Evolutionary conservation across 2,113 vertebrate genomes (phyloP).

Genomic region (Chrysochloris asiatica): DNA sequence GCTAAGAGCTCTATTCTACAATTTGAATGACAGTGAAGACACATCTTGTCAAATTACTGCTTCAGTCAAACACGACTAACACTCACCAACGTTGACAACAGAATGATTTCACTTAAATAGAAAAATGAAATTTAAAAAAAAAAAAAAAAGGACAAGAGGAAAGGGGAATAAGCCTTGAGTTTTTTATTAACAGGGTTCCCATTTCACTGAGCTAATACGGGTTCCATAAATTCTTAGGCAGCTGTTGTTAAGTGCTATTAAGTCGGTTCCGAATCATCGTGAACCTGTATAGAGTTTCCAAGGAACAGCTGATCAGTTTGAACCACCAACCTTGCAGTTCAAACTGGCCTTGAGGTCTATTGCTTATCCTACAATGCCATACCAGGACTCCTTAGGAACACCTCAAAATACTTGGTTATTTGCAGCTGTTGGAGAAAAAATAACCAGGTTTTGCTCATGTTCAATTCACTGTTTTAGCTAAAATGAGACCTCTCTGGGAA

Average conservation of each 20-base stretch:
- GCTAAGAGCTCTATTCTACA: background rate
- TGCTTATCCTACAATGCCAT: too few species aligned
- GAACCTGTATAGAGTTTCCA: too few species aligned
- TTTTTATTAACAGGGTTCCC: conserved; percentile 54
- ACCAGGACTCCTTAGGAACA: too few species aligned
- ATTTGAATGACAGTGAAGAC: conserved; percentile 80
- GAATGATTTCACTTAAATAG: conserved; percentile 65
- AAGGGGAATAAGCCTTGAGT: conserved; percentile 27
- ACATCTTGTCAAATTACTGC: conserved; percentile 76
- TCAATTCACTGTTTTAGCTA: background rate
- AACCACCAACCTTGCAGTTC: too few species aligned
- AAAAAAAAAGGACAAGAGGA: background rate
- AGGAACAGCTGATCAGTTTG: too few species aligned
- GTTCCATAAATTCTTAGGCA: background rate
- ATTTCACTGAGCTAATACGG: background rate
- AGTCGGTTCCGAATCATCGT: too few species aligned
- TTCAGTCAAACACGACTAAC: conserved; percentile 72
- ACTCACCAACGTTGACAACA: background rate
- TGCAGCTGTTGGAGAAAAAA: background rate
- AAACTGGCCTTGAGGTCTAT: too few species aligned
- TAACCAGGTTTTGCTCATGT: background rate
- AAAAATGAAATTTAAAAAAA: too few species aligned
- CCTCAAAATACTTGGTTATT: background rate
- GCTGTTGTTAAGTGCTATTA: too few species aligned
- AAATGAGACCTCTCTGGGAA: background rate